phyloP scores from a whole-genome alignment of 2,888 invertebrate species.

The Athetis lepigone region DNA sequence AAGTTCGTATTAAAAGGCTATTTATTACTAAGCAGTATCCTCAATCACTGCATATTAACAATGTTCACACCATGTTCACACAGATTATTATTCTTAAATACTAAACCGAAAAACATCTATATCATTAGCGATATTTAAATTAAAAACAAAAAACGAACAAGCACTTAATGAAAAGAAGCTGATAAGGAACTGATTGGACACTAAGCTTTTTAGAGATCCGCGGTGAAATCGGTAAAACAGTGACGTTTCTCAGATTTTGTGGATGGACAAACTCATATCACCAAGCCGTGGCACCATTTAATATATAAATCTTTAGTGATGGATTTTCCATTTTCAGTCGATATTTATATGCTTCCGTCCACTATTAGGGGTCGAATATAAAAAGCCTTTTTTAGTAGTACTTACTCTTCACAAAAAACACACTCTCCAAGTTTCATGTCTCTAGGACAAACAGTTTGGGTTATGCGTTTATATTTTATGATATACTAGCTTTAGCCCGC shows the following conservation, averaged over 20 bases:
- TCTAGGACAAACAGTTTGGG: too few species aligned
- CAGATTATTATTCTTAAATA: constrained; percentile 6
- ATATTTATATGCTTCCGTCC: too few species aligned
- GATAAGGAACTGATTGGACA: neutral
- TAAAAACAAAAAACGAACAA: neutral
- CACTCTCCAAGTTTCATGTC: too few species aligned
- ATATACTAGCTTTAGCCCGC: too few species aligned
- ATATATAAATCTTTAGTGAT: too few species aligned
- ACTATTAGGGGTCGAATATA: too few species aligned
- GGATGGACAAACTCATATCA: too few species aligned
- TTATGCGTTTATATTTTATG: too few species aligned
- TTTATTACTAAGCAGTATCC: neutral
- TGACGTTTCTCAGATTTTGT: neutral
- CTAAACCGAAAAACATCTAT: neutral
- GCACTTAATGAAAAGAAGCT: neutral
- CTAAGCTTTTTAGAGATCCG: constrained; percentile 7
- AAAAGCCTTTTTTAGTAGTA: too few species aligned
- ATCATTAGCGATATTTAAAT: constrained; percentile 22
- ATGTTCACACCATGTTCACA: neutral
- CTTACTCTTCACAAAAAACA: too few species aligned
- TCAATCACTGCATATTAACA: constrained; percentile 8
- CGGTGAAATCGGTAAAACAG: neutral
- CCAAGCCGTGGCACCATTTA: too few species aligned
- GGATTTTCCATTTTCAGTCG: too few species aligned
- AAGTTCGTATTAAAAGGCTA: neutral